These are phyloP conservation scores for Drosophila yakuba DNA, from an alignment of 1,140 invertebrate genomes.

Conservation along the genomic window DNA sequence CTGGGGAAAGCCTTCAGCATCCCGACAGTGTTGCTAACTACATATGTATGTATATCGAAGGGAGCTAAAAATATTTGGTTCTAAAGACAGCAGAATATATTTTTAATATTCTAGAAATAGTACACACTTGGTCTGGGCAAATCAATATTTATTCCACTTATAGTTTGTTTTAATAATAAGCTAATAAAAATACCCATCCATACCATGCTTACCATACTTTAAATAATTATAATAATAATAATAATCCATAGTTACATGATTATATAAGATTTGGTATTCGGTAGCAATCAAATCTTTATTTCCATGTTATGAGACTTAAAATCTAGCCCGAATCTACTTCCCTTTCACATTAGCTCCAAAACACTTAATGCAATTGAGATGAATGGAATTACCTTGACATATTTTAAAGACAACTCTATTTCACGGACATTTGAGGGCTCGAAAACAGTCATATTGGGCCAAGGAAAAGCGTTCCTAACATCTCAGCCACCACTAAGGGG, in stretches of 20 bases:
- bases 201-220: too few species aligned
- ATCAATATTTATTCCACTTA: neutral
- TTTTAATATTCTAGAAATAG: neutral
- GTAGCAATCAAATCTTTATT: too few species aligned
- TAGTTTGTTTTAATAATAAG: too few species aligned
- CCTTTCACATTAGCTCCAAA: too few species aligned
- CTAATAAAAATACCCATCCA: too few species aligned
- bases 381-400: fast-evolving
- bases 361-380: too few species aligned
- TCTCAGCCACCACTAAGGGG: conserved; percentile 21
- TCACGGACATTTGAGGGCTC: neutral
- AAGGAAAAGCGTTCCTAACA: neutral
- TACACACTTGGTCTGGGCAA: neutral
- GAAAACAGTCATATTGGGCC: neutral
- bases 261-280: too few species aligned
- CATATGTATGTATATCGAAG: neutral
- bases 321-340: too few species aligned
- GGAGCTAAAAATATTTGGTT: neutral
- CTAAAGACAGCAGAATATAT: neutral
- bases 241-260: too few species aligned
- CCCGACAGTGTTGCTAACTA: conserved; percentile 23
- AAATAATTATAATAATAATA: too few species aligned
- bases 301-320: too few species aligned
- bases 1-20: conserved; percentile 40
- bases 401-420: neutral